These are phyloP conservation scores for Lordiphosa andalusiaca DNA, from an alignment of 2,888 invertebrate species.

Conservation along the genomic window DNA sequence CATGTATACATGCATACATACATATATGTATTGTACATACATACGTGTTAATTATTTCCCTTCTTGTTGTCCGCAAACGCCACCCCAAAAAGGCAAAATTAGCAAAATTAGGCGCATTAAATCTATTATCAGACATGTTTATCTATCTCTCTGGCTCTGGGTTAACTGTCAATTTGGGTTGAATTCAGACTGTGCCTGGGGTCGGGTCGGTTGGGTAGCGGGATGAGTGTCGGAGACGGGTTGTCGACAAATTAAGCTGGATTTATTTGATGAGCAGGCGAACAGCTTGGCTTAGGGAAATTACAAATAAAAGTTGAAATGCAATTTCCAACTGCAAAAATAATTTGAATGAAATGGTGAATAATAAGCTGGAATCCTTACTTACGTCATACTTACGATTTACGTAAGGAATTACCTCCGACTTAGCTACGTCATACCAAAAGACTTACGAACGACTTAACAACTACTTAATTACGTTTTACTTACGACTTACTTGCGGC, in stretches of 20 bases:
- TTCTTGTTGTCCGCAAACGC: background rate
- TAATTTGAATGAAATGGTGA: too few species aligned
- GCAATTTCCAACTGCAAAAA: too few species aligned
- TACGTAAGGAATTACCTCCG: too few species aligned
- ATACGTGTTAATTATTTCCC: constrained; percentile 51
- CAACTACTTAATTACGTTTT: too few species aligned
- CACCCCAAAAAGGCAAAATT: constrained; percentile 41
- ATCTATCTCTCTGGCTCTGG: constrained; percentile 34
- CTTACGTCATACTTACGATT: too few species aligned
- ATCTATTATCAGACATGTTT: constrained; percentile 58
- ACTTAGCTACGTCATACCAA: too few species aligned
- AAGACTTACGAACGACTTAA: too few species aligned
- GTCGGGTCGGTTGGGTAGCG: too few species aligned
- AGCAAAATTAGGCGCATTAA: constrained; percentile 50
- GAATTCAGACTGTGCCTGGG: too few species aligned
- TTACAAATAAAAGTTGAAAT: too few species aligned
- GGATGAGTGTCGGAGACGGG: background rate
- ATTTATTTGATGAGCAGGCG: constrained; percentile 20
- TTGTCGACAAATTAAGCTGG: constrained; percentile 23
- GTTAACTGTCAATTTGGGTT: constrained; percentile 22
- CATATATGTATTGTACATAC: constrained; percentile 9
- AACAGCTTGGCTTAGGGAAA: background rate
- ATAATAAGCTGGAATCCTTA: too few species aligned
- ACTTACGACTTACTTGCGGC: too few species aligned
- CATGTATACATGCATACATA: constrained; percentile 10